These are phyloP conservation scores for Cichladusa arquata DNA, from an alignment of 2,113 vertebrate genomes.

Conservation along the genomic window DNA sequence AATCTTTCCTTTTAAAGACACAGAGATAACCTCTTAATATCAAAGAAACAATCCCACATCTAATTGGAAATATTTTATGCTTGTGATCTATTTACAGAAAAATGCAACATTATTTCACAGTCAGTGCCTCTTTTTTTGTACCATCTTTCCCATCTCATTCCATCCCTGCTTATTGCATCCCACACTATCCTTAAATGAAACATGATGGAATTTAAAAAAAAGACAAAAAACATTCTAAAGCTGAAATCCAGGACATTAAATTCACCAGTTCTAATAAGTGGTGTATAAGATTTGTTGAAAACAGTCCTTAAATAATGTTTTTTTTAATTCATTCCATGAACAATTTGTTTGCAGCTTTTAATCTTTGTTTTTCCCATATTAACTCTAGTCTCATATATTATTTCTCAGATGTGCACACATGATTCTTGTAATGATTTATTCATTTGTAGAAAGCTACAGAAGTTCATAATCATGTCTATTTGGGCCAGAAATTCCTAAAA, in stretches of 20 bases:
- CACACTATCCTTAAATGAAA: neutral
- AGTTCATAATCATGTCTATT: neutral
- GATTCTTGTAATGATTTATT: neutral
- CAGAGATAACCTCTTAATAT: neutral
- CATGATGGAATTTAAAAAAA: neutral
- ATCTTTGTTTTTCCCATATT: neutral
- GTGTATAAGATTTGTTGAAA: neutral
- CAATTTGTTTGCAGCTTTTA: neutral
- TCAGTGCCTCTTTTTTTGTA: neutral
- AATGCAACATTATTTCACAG: neutral
- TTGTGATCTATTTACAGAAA: neutral
- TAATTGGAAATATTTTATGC: neutral
- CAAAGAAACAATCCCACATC: neutral
- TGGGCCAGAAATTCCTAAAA: conserved; percentile 20
- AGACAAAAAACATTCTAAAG: neutral
- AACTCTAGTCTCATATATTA: neutral
- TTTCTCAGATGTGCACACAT: neutral
- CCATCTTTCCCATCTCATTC: neutral
- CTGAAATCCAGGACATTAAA: neutral
- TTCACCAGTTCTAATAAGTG: neutral
- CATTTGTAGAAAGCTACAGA: neutral
- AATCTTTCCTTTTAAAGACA: neutral
- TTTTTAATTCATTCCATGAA: neutral
- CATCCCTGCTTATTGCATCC: neutral
- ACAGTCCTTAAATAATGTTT: neutral